Evolutionary conservation across 1,140 invertebrate species (phyloP).

Genomic region (Pseudomyrmex concolor): DNA sequence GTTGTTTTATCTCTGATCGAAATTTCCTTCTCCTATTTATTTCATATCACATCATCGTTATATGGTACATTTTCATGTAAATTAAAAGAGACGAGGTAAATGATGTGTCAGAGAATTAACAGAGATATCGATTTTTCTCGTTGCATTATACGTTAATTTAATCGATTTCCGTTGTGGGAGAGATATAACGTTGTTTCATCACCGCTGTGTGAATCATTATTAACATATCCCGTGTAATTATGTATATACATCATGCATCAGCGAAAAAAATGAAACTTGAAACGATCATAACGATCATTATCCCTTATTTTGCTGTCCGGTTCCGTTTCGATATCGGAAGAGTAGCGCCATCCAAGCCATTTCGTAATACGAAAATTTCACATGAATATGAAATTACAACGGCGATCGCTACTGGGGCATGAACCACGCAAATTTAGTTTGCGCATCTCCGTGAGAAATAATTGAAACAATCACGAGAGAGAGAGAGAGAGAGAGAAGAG

Average conservation of each 20-base stretch:
- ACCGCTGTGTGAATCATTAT: too few relatives aligned
- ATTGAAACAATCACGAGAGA: constrained; percentile 28
- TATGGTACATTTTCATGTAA: not conserved
- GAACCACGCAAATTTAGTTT: constrained; percentile 17
- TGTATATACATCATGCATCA: too few relatives aligned
- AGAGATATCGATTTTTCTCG: not conserved
- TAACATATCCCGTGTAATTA: too few relatives aligned
- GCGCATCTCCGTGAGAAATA: constrained; percentile 22
- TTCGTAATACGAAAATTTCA: not conserved
- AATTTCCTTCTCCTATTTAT: not conserved
- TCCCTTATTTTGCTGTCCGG: not conserved
- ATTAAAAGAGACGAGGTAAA: not conserved
- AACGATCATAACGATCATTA: not conserved
- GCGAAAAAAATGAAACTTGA: too few relatives aligned
- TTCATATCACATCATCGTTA: not conserved
- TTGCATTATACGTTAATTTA: not conserved
- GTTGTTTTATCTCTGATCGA: too few relatives aligned
- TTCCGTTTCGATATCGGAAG: not conserved
- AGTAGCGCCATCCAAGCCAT: constrained; percentile 14
- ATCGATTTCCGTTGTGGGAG: too few relatives aligned
- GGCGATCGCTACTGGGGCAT: not conserved
- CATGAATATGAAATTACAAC: constrained; percentile 28
- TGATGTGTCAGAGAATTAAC: not conserved
- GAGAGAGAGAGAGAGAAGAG: not conserved
- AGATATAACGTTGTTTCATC: too few relatives aligned